Conservation (phyloP, 2,113 vertebrate genomes). For the Phyllostomus hastatus region DNA sequence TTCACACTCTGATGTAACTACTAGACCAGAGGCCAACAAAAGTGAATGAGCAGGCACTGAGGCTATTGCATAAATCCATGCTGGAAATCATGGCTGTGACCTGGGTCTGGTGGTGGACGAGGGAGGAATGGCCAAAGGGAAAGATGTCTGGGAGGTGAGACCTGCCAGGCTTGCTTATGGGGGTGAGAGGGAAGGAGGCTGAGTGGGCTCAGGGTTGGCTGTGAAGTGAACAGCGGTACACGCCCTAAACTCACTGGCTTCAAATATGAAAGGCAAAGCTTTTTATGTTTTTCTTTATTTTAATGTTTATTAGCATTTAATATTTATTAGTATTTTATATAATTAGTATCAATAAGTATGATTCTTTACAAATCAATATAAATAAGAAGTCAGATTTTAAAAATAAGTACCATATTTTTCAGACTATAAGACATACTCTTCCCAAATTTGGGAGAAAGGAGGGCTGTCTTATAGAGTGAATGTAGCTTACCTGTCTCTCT, state of each 20-base stretch:
- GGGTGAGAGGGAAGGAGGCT: neutral
- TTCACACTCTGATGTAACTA: neutral
- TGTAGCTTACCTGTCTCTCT: too few relatives aligned
- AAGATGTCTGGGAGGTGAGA: neutral
- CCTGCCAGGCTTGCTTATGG: neutral
- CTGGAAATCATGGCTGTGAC: neutral
- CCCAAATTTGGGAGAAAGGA: too few relatives aligned
- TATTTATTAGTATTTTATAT: neutral
- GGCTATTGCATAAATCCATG: neutral
- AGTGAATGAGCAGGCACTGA: too few relatives aligned
- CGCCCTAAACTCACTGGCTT: neutral
- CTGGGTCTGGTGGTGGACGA: neutral
- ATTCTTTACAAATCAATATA: neutral
- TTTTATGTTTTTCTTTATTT: neutral
- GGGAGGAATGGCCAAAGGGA: neutral
- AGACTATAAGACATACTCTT: too few relatives aligned
- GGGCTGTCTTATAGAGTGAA: too few relatives aligned
- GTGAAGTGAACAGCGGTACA: accelerated
- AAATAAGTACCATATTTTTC: neutral
- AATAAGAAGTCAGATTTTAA: neutral
- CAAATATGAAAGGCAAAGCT: neutral
- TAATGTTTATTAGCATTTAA: neutral
- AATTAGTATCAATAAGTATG: neutral
- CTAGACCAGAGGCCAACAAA: neutral
- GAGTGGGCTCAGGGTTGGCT: neutral